phyloP scores from a whole-genome alignment of 1,140 invertebrate species.

The Macrostomum lignano region DNA sequence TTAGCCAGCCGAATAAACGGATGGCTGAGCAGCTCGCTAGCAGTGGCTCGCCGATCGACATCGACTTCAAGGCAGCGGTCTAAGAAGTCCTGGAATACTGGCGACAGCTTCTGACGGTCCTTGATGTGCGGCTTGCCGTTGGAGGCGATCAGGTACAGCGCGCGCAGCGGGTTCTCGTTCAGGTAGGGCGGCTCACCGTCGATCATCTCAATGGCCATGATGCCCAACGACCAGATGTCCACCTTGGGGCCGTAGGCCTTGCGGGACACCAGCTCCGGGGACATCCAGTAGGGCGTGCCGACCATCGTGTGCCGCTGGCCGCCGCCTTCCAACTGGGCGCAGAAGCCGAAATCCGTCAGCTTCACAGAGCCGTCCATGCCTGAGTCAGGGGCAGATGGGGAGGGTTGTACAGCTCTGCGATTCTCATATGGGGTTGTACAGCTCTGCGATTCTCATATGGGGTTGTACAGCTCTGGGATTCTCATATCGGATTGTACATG shows the following conservation, averaged over 20 bases:
- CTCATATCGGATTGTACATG: too few relatives aligned
- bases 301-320: too few relatives aligned
- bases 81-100: constrained; percentile 85
- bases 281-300: constrained; percentile 14
- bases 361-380: constrained; percentile 15
- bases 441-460: too few relatives aligned
- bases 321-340: constrained; percentile 11
- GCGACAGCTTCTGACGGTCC: constrained; percentile 73
- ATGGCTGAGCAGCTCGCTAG: constrained; percentile 62
- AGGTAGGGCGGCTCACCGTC: constrained; percentile 13
- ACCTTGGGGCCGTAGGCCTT: constrained; percentile 11
- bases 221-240: constrained; percentile 13
- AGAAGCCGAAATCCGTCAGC: constrained; percentile 12
- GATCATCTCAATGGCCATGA: constrained; percentile 15
- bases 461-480: too few relatives aligned
- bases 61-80: constrained; percentile 92
- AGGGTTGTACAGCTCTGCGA: too few relatives aligned
- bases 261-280: constrained; percentile 11
- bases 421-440: too few relatives aligned
- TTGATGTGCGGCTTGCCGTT: constrained; percentile 98
- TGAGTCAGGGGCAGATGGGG: too few relatives aligned
- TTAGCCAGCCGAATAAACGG: too few relatives aligned
- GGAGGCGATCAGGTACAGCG: constrained; percentile 69
- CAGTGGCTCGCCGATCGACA: constrained; percentile 62
- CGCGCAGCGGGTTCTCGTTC: neutral